Base-by-base conservation (phyloP, 2,888 invertebrate genomes). In the Pelosia muscerda region DNA sequence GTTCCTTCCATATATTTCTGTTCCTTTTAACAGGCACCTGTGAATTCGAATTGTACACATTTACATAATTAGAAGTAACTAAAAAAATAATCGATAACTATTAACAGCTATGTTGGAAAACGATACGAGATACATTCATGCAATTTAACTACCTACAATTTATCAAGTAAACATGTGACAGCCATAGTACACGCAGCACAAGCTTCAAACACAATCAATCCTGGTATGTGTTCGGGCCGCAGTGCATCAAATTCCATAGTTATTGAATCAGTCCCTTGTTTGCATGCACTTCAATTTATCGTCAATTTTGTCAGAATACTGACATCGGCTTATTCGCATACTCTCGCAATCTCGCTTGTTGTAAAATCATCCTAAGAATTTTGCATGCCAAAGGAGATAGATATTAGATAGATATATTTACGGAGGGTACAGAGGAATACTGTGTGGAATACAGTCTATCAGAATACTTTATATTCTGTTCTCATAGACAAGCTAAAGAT, bases 281-380 rank as follows among this genome's bases (percentile, higher is more conserved):
- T 84, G 81, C 79, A 79, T 79, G 77, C 81, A 81, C 81, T 84
- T 80, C 78, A 84, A 85, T 87, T 84, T 81, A 81, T 79, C 79
- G 81, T 78, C 84, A 79, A 84, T 84, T 81, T 85, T 80, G 81
- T 77, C 65, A 79, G 78, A 76, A 81, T 73, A 82, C 84, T 84
- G 84, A 79, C 82, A 82, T 72, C 69, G 73, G 68, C 63, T 72
- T 74, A 63, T 56, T 62, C 57, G 28, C 58, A 63, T 74, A 34
- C 63, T 69, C 64, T 77, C 57, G 67, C 66, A 26, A 59, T 66
- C 60, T 76, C 60, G 69, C 63, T 73, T 71, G 72, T 71, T 76
- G 71, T 65, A 63, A 76, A 79, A 78, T 75, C 76, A 72, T 72
- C 68, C 49, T 22, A 59, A 74, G 68, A 73, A 74, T 77, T 73